A percentile compares a stretch with the other conserved stretches of the same genome.
Conservation (phyloP, 1,140 invertebrate genomes). For the Globodera ellingtonae region DNA sequence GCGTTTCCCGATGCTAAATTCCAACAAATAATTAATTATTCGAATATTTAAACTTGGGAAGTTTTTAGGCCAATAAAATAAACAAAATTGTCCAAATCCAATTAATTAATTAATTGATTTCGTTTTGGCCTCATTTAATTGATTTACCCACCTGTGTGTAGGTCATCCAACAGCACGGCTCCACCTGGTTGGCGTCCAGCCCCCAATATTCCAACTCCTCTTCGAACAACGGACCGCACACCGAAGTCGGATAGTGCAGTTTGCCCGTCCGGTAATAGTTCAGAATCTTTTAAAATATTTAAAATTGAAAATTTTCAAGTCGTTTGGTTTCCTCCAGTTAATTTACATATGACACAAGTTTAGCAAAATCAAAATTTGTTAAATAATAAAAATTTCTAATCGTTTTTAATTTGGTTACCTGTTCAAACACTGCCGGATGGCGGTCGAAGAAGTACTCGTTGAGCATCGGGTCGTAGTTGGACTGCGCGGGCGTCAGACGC, state of each 20-base stretch:
- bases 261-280: constrained; percentile 75
- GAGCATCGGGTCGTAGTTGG: constrained; percentile 90
- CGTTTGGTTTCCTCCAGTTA: not conserved
- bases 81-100: too few species aligned
- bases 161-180: constrained; percentile 96
- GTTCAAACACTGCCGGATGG: constrained; percentile 75
- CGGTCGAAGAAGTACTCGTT: constrained; percentile 99
- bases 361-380: not conserved
- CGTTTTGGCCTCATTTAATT: too few species aligned
- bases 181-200: constrained; percentile 86
- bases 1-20: constrained; percentile 69
- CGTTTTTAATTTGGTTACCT: constrained; percentile 16
- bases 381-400: not conserved
- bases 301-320: constrained; percentile 19
- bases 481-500: constrained; percentile 80
- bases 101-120: too few species aligned
- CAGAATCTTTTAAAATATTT: constrained; percentile 76
- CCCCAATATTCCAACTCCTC: constrained; percentile 96
- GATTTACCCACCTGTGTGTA: constrained; percentile 70
- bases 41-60: not conserved
- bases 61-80: too few species aligned
- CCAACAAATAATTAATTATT: not conserved
- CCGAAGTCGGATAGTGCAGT: constrained; percentile 73
- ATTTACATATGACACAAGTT: too few species aligned
- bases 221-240: constrained; percentile 69